phyloP scores from a whole-genome alignment of 1,140 invertebrate species.

The Drosophila erecta region DNA sequence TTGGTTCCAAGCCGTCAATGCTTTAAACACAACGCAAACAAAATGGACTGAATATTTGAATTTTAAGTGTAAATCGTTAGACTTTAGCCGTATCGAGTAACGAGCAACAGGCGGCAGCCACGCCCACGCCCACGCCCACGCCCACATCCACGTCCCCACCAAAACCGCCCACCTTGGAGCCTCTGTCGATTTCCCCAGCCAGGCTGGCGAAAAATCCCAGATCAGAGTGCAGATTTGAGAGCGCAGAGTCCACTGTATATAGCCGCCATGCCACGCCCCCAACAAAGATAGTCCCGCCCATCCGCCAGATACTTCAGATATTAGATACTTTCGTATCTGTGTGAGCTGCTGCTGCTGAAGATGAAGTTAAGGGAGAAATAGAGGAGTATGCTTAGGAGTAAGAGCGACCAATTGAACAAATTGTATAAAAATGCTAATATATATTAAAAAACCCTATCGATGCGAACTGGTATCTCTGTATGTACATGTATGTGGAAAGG shows the following conservation, averaged over 20 bases:
- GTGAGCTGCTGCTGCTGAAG: slow-evolving; percentile 34
- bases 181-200: slow-evolving; percentile 68
- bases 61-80: slow-evolving; percentile 84
- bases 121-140: slow-evolving; percentile 13
- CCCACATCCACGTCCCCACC: not conserved
- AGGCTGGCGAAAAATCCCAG: slow-evolving; percentile 65
- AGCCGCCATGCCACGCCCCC: slow-evolving; percentile 44
- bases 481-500: slow-evolving; percentile 28
- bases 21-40: slow-evolving; percentile 84
- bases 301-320: slow-evolving; percentile 11
- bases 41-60: slow-evolving; percentile 85
- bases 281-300: slow-evolving; percentile 2
- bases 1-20: slow-evolving; percentile 84
- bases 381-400: slow-evolving; percentile 9
- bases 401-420: slow-evolving; percentile 65
- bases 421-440: slow-evolving; percentile 74
- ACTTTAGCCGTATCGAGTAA: slow-evolving; percentile 75
- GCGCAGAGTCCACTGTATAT: slow-evolving; percentile 63
- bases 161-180: slow-evolving; percentile 15
- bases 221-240: slow-evolving; percentile 44
- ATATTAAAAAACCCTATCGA: slow-evolving; percentile 49
- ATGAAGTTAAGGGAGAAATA: slow-evolving; percentile 7
- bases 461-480: slow-evolving; percentile 41
- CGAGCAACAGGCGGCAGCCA: slow-evolving; percentile 53
- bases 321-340: slow-evolving; percentile 8